Evolutionary conservation across 2,797 vertebrate genomes (phyloP).

Genomic region (Sylvia borin): DNA sequence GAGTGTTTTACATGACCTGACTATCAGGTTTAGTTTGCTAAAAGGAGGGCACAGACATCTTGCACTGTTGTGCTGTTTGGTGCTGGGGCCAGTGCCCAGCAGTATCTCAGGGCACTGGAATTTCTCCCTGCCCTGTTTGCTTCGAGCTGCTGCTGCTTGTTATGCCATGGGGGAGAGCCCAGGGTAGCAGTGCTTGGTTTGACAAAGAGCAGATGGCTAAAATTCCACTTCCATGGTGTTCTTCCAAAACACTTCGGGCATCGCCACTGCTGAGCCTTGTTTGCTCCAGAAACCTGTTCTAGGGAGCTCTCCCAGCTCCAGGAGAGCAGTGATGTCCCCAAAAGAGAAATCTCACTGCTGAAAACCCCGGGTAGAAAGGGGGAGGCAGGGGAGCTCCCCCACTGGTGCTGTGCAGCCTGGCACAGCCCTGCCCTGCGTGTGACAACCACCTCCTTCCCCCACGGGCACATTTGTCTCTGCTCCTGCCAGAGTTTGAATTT

Average conservation of each 20-base stretch:
- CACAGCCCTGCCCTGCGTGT: background rate
- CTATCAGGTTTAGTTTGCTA: background rate
- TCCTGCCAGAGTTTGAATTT: background rate
- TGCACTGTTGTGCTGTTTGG: background rate
- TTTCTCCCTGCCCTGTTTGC: slow-evolving; percentile 18
- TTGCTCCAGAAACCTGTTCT: background rate
- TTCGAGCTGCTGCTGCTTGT: background rate
- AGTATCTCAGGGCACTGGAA: background rate
- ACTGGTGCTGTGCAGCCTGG: background rate
- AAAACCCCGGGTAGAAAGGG: background rate
- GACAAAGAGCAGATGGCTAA: background rate
- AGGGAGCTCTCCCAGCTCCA: background rate
- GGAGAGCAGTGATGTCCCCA: background rate
- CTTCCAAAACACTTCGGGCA: background rate
- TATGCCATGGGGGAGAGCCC: background rate
- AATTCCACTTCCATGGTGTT: background rate
- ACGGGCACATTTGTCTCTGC: background rate
- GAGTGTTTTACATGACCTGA: background rate
- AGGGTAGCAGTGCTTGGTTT: background rate
- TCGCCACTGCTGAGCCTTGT: background rate
- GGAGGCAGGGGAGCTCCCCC: background rate
- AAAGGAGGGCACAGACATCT: background rate
- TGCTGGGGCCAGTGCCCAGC: background rate
- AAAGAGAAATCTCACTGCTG: background rate
- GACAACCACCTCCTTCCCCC: background rate